Base-by-base conservation (phyloP, 2,888 invertebrate genomes). In the Diachrysia chrysitis region DNA sequence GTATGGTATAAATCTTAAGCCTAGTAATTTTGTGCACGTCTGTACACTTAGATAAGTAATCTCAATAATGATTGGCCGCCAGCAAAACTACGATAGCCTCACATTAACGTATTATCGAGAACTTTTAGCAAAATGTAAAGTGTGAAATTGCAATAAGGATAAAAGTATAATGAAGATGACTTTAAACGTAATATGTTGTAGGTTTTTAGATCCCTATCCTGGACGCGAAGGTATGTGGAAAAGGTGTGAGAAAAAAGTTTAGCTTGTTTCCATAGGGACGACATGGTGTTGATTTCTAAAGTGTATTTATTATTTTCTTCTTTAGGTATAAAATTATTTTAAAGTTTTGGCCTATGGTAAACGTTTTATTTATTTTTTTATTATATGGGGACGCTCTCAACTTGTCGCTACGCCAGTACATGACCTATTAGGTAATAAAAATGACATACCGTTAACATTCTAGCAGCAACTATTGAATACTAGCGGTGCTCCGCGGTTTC, bases 41-140 rank as follows among this genome's bases (percentile, higher is more conserved):
- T 51, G 48, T 51, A 51, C 23, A 64, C 59, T 73, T 62, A 78
- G 10, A 25, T 48, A 21, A 66, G 55, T 64, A 72, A 83, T 78
- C 69, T 35, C n/a, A 58, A 63, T 75, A 84, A 84, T 82, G 72
- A 69, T 74, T 69, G 72, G 69, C 81, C 66, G 4, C 9, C 19
- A 66, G 84, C 79, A 66, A 55, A 48, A 32, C 35, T 48, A 29
- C 60, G 73, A 73, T 81, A 74, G 64, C 58, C 54, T 25, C 21
- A 7, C 25, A 75, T 83, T 79, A 79, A 58, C 72, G 72, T 73
- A 69, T 77, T 78, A 76, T 76, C 58, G 75, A 25, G 17, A 37
- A 54, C 56, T 69, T 60, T 62, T 48, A 69, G 63, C 66, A 25
- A 66, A 73, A 60, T 58, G 37, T 35, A 55, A 63, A 64, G 76